Evolutionary conservation across 2,113 vertebrate genomes (phyloP), one percentile per base, ranked within the genome.

Genomic region (Podarcis cretensis): DNA sequence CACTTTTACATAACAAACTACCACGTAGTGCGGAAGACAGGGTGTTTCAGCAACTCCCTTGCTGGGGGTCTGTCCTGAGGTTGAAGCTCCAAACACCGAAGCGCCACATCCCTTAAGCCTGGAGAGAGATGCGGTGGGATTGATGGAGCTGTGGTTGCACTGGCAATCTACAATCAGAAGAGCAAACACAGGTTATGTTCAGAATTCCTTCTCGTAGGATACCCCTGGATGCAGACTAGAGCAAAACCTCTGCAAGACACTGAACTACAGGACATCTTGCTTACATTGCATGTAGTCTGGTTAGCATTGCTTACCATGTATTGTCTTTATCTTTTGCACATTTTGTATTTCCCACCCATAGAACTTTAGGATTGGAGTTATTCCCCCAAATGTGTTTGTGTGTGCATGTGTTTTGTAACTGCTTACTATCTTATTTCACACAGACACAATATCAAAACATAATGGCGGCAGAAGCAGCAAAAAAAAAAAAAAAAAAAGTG

Each of bases 71-170:
- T 97, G 94, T 98, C 98, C 90, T 98, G 94, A 94, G 98, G 98
- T 83, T 98, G 98, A 90, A 98, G 98, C 91, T 98, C 98, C 93
- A 98, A 96, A 94, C 98, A 98, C 6, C 98, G 98, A 92, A 98
- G 97, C 35, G 98, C 97, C 89, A 98, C 98, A 66, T 98, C 98
- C 77, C 97, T 97, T 90, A 98, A 95, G 27, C 98, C 98, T 0
- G 98, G 98, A 90, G 98, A 97, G 81, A 98, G 95, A 93, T 98
- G 98, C 1, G 97, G 93, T 20, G 98, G 98, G 93, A 98, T 98
- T 10, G 96, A 96, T 37, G 98, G 98, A 30, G 98, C 98, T 57
- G 97, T 98, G 77, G 98, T 98, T 59, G 98, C 97, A 89, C 98
- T 98, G 73, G 98, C 98, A 80, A 98, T 98, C 98, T 98, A 93